Evolutionary conservation across 1,140 invertebrate species (phyloP), one percentile per base, ranked within the genome.

Genomic region (Cyrtorhinus lividipennis): DNA sequence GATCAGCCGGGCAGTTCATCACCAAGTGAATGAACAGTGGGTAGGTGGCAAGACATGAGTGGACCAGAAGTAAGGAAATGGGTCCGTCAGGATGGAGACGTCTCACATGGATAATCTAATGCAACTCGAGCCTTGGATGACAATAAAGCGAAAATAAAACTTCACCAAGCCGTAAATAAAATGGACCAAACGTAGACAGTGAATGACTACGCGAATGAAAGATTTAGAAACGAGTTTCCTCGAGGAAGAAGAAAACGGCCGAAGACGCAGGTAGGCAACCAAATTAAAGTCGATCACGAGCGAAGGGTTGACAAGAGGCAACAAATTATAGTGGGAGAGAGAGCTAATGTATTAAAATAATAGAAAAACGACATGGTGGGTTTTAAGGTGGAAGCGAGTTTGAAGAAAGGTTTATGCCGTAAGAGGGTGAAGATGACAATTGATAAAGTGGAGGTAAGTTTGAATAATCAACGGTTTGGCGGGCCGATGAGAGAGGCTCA

Each of bases 391-490:
- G 48, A 8, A 20, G 48, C 5, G 48, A 22, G 18, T 20, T 53
- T 22, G 48, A 38, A 22, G 48, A 53, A n/a, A 53, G 48, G 48
- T 53, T 53, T 53, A 53, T 22, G 48, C 48, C 48, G 18, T 53
- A 15, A 53, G 48, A 53, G 5, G 48, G 48, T 22, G 48, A 53
- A 53, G 48, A 53, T 53, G 48, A 53, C 48, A 53, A 12, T 53
- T 53, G 48, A 53, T 53, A 53, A 53, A 53, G 12, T 53, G 18
- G 48, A 53, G 20, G 48, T 53, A 53, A 53, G 48, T 53, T 53
- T 53, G 48, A 53, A 53, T 53, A 53, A 53, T 53, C 48, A 53
- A 20, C 10, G 48, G 20, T 20, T 5, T 22, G 20, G 48, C 48
- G 48, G n/a, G 48, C 48, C 48, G 48, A 53, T 53, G 48, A 53